Base-by-base conservation (phyloP, 2,888 invertebrate species). In the Fragum fragum region DNA sequence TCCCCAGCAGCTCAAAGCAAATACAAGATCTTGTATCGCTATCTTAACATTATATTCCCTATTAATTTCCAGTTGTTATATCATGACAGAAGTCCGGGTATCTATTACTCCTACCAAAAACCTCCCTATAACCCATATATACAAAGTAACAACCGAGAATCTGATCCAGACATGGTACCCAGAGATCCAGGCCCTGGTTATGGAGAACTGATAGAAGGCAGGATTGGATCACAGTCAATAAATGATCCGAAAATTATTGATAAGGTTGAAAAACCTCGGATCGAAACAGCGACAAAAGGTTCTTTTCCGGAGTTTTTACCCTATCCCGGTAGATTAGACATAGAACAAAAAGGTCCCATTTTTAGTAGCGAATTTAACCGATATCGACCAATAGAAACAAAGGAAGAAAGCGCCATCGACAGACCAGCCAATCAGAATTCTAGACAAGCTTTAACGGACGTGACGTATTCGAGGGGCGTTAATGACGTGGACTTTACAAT, bases 61-160 rank as follows among this genome's bases (percentile, higher is more conserved):
- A n/a, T n/a, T n/a, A n/a, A n/a, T n/a, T 70, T 61, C 42, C 59
- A 80, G 80, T 32, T 80, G 42, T 28, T 80, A 16, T 80, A 81
- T 47, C 71, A 72, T 36, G 69, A 81, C 39, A 42, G 55, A 21
- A 81, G 70, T 63, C 74, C 77, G 0, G 81, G 81, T 9, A 36
- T 81, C n/a, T 74, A 53, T 29, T 81, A 78, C 42, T 59, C 77
- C 7, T 81, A 75, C 36, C 57, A 78, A 42, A 42, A 74, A 14
- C 77, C 77, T n/a, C 57, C 47, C 21, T 39, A 72, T 36, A 32
- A 36, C 16, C 63, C 29, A 32, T 21, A 26, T 18, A 42, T 7
- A 26, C 2, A 53, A 2, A 42, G 9, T n/a, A 39, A 2, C 6
- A 28, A 29, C 23, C 14, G 28, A 26, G 29, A 29, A 26, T 28